Base-by-base conservation (phyloP, 2,113 vertebrate genomes). In the Psettodes erumei region DNA sequence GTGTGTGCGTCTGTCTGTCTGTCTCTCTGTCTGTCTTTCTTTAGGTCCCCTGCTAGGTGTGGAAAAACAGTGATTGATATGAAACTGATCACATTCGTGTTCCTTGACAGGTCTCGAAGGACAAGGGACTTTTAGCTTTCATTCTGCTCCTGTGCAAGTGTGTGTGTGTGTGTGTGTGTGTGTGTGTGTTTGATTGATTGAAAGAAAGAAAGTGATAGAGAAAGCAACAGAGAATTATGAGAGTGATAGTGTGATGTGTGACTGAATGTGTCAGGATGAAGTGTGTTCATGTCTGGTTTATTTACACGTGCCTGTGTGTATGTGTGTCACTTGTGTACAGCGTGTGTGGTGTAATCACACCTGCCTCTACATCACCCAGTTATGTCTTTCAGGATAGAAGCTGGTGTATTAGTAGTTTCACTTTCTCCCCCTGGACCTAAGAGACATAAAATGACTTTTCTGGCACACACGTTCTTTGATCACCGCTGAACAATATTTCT, bases 41-140 rank as follows among this genome's bases (percentile, higher is more conserved):
- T 37, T 30, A 19, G 37, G 8, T 50, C 33, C 37, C 48, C 50
- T 16, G 32, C 51, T 56, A 51, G 15, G n/a, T 71, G 72, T 55
- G 8, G n/a, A n/a, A n/a, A n/a, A n/a, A n/a, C n/a, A n/a, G 40
- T 70, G 66, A 77, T 27, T 77, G 79, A 73, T 67, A 76, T 81
- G 51, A 83, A 81, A 77, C 77, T 79, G 67, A 81, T 75, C 73
- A 71, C 63, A 73, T 59, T 51, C 55, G 47, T 79, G 56, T 73
- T 54, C 75, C 35, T 28, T 83, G 78, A 86, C 81, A 86, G 79
- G 83, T 84, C 28, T 50, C 18, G 27, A 40, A 67, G 54, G 77
- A 64, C 65, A 56, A 37, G 70, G 48, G 51, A 74, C 66, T 58
- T 68, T 28, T 75, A 38, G 63, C 63, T 86, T 79, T 71, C 50